phyloP scores from a whole-genome alignment of 2,113 vertebrate genomes.

The Pogonocichla stellata region DNA sequence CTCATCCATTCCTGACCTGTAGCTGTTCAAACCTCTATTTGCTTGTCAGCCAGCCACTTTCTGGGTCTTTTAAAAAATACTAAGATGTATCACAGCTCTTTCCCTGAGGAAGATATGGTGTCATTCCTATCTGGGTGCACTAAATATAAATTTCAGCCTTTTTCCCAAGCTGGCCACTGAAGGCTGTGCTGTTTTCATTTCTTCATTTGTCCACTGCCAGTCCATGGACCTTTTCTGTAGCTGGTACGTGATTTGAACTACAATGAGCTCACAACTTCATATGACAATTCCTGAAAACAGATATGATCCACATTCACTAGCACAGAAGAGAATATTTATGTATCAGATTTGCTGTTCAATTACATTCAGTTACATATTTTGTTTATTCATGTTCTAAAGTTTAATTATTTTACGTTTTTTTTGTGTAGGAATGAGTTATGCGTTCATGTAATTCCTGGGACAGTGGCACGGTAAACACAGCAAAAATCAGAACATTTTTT shows the following conservation, averaged over 20 bases:
- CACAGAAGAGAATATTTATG: background rate
- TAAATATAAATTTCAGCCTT: slow-evolving; percentile 45
- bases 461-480: background rate
- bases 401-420: background rate
- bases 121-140: background rate
- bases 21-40: slow-evolving; percentile 1
- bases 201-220: background rate
- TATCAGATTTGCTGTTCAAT: accelerated
- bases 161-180: background rate
- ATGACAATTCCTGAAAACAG: background rate
- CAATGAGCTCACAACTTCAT: background rate
- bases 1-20: background rate
- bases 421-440: background rate
- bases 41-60: background rate
- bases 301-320: background rate
- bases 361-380: background rate
- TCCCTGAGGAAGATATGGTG: slow-evolving; percentile 26
- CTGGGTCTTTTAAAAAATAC: background rate
- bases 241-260: background rate
- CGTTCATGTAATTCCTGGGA: background rate
- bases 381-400: background rate
- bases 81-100: slow-evolving; percentile 38
- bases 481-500: background rate
- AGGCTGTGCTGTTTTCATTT: background rate
- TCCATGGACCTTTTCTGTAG: background rate